phyloP scores from a whole-genome alignment of 92 coral and sea anemone genomes.

The Muricea muricata region DNA sequence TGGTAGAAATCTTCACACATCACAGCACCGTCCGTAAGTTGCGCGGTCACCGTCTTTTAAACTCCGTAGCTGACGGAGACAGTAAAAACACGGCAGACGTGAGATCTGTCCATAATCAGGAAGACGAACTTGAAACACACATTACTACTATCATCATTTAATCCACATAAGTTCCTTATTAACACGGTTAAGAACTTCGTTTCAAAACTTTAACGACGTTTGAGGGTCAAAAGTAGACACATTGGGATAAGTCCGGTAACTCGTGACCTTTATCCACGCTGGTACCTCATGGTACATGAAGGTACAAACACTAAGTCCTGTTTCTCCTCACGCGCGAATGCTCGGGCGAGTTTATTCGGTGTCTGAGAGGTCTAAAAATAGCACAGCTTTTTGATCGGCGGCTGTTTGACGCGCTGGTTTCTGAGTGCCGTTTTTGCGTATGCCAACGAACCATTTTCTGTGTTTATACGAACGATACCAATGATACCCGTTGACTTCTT shows the following conservation, averaged over 20 bases:
- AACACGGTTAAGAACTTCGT: neutral
- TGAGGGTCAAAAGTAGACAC: conserved; percentile 3
- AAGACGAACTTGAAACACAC: conserved; percentile 29
- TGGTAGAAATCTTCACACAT: neutral
- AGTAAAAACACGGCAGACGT: neutral
- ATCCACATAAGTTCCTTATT: neutral
- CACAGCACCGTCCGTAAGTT: neutral
- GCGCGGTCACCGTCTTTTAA: neutral
- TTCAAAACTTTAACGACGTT: neutral
- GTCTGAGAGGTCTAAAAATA: conserved; percentile 58
- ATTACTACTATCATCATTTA: neutral
- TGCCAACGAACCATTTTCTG: conserved; percentile 74
- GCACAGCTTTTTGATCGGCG: conserved; percentile 83
- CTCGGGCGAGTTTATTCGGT: neutral
- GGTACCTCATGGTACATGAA: neutral
- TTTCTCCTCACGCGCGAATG: conserved; percentile 5
- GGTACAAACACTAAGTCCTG: conserved; percentile 11
- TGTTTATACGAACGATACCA: conserved; percentile 74
- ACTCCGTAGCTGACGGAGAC: neutral
- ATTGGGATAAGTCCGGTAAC: neutral
- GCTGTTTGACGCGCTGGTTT: conserved; percentile 71
- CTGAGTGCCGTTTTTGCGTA: conserved; percentile 78
- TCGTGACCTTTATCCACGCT: conserved; percentile 9
- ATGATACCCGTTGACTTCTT: conserved; percentile 67
- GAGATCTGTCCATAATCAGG: neutral